phyloP scores from a whole-genome alignment of 1,140 invertebrate genomes.

The Antheraea mylitta region DNA sequence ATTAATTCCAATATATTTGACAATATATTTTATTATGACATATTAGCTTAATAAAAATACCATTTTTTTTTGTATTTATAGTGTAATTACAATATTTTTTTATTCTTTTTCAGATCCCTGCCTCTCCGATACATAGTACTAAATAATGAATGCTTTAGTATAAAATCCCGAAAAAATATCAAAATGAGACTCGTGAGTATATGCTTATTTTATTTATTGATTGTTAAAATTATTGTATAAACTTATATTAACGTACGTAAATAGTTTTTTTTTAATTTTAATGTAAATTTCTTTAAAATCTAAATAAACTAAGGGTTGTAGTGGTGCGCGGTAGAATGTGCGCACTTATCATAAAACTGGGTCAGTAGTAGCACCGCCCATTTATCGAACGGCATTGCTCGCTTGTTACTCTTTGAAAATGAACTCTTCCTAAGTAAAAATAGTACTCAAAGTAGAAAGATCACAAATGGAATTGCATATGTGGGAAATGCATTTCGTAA shows the following conservation, averaged over 20 bases:
- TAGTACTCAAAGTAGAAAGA: constrained; percentile 47
- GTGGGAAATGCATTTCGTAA: constrained; percentile 55
- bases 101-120: constrained; percentile 55
- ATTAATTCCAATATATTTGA: too few species aligned
- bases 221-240: background rate
- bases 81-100: too few species aligned
- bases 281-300: constrained; percentile 46
- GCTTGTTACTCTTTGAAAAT: constrained; percentile 46
- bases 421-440: constrained; percentile 47
- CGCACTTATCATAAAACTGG: constrained; percentile 72
- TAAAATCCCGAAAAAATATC: constrained; percentile 35
- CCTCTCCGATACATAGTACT: constrained; percentile 33
- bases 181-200: constrained; percentile 71
- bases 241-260: background rate
- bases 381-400: constrained; percentile 67
- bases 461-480: constrained; percentile 37
- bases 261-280: background rate
- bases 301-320: constrained; percentile 66
- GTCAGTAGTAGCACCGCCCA: constrained; percentile 74
- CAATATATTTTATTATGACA: background rate
- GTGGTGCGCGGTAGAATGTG: constrained; percentile 69
- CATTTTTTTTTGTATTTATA: too few species aligned
- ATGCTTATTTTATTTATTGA: constrained; percentile 14
- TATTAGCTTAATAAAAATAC: constrained; percentile 1
- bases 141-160: constrained; percentile 38